phyloP scores from a whole-genome alignment of 2,797 vertebrate genomes.

The Buphagus erythrorhynchus region DNA sequence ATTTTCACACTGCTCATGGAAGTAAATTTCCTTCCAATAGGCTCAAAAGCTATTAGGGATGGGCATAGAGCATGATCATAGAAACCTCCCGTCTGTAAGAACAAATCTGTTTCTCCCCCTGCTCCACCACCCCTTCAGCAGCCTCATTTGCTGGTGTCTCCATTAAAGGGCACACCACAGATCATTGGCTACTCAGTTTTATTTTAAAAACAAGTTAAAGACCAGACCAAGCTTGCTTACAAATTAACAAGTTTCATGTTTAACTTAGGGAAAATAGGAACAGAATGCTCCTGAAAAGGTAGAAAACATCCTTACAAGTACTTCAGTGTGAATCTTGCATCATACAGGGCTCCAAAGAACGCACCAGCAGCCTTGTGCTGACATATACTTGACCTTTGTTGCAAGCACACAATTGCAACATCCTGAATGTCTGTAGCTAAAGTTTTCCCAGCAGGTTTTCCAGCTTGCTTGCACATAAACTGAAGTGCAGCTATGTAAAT shows the following conservation, averaged over 20 bases:
- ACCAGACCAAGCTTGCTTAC: not conserved
- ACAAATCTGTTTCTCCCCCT: not conserved
- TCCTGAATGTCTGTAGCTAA: conserved; percentile 2
- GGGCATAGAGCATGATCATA: too few species aligned
- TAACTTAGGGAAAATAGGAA: conserved; percentile 27
- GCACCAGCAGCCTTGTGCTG: conserved; percentile 16
- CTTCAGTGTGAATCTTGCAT: not conserved
- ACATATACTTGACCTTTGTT: conserved; percentile 30
- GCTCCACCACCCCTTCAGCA: not conserved
- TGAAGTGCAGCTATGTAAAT: not conserved
- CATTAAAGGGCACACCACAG: not conserved
- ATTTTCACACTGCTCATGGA: not conserved
- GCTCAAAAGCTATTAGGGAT: not conserved
- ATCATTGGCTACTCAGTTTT: not conserved
- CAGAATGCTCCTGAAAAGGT: not conserved
- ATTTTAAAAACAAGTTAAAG: conserved; percentile 24
- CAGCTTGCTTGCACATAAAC: not conserved
- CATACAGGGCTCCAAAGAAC: not conserved
- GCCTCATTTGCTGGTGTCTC: not conserved
- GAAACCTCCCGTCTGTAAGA: fast-evolving
- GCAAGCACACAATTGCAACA: not conserved
- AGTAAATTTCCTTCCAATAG: not conserved
- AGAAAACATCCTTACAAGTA: conserved; percentile 25
- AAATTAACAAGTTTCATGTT: conserved; percentile 27
- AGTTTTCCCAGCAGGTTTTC: conserved; percentile 1